Evolutionary conservation across 2,113 vertebrate genomes (phyloP), one percentile per base, ranked within the genome.

Genomic region (Aspidoscelis tigris): DNA sequence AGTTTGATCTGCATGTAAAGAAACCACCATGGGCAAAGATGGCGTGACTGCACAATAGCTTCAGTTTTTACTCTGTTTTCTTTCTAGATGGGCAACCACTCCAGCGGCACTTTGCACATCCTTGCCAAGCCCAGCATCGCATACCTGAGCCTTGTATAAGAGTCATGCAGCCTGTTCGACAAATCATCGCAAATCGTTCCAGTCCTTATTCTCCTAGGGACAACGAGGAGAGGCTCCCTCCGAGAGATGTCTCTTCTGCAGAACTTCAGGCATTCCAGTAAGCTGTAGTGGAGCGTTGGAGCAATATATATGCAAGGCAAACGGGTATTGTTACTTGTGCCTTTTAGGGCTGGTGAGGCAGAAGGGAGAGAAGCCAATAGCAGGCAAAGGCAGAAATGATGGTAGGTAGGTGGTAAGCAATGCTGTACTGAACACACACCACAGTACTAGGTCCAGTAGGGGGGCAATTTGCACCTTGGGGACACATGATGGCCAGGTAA

Each of bases 161-260:
- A 89, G 68, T 90, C 78, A 75, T 92, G 77, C 86, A 80, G 76
- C 88, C 90, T 0, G 91, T 89, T 65, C 92, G 89, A 80, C 90
- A 93, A 89, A 78, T 92, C 77, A 89, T 94, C 86, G 90, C 89
- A 2, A 89, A 91, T 83, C 95, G 92, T 87, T 90, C 93, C 61
- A 87, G 91, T 84, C 83, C 77, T 65, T 83, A 50, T 47, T 84
- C 75, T 78, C 84, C 86, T 84, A 91, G 86, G 55, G 90, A 85
- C 69, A 61, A 84, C 0, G 73, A 53, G 58, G 94, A 92, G 9
- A 76, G 84, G 73, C 84, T 72, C 1, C 90, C 85, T 22, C 90
- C 78, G 44, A 89, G 90, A 83, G 81, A 53, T 0, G 82, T 80
- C 85, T 86, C 89, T 76, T 90, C 89, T 88, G 88, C 90, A 83